A percentile compares a stretch with the other conserved stretches of the same genome.
Evolutionary conservation across 2,888 invertebrate species (phyloP).

Genomic region (Drosophila pseudotalamancana): DNA sequence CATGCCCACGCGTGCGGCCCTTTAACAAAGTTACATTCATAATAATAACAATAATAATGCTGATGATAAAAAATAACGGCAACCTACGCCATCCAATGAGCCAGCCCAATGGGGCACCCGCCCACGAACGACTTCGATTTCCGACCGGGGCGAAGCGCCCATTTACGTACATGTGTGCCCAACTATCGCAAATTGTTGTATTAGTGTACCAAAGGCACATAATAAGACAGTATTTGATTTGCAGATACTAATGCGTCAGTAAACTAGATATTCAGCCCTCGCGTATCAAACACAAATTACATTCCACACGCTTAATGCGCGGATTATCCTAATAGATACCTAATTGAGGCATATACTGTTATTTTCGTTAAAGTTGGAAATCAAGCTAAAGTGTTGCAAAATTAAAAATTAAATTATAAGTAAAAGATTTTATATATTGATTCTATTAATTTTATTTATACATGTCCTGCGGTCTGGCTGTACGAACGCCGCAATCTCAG

Average conservation of each 20-base stretch:
- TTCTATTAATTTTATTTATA: too few species aligned
- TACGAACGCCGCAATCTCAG: too few species aligned
- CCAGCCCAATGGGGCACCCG: not conserved
- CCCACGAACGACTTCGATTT: constrained; percentile 46
- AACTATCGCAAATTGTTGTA: constrained; percentile 41
- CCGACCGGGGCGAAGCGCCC: constrained; percentile 51
- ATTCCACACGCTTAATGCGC: too few species aligned
- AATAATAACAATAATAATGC: constrained; percentile 54
- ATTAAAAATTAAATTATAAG: too few species aligned
- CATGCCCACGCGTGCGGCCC: constrained; percentile 15
- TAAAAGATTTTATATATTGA: too few species aligned
- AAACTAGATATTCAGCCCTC: not conserved
- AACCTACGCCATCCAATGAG: constrained; percentile 1
- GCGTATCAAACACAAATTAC: too few species aligned
- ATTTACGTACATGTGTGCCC: constrained; percentile 44
- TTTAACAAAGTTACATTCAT: constrained; percentile 58
- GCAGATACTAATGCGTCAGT: constrained; percentile 5
- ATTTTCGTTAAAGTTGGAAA: too few species aligned
- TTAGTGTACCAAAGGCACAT: constrained; percentile 32
- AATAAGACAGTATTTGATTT: constrained; percentile 51
- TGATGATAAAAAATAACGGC: constrained; percentile 14
- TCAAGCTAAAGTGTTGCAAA: too few species aligned
- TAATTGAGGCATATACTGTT: too few species aligned
- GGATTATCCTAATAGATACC: not conserved
- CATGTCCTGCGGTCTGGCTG: too few species aligned